A percentile compares a stretch with the other conserved stretches of the same genome.
Evolutionary conservation across 2,113 vertebrate species (phyloP).

Genomic region (Petromus typicus): DNA sequence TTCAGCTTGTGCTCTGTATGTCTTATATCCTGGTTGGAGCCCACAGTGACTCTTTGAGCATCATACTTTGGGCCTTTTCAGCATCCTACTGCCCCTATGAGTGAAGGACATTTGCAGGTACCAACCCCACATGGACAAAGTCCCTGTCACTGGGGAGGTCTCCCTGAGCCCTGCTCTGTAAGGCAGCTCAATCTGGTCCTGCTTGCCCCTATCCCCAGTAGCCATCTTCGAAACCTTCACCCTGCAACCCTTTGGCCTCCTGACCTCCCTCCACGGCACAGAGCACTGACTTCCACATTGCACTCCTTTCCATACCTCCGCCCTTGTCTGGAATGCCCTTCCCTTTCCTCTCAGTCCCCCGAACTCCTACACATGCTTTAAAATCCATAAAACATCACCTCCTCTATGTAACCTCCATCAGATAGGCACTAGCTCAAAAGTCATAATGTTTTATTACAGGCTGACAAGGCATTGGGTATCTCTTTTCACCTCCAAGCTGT

Average conservation of each 20-base stretch:
- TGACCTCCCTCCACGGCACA: not conserved
- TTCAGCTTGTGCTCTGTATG: not conserved
- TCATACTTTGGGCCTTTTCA: not conserved
- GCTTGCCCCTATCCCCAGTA: not conserved
- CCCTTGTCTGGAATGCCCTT: not conserved
- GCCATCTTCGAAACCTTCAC: not conserved
- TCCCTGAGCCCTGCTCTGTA: not conserved
- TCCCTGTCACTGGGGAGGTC: not conserved
- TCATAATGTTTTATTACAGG: not conserved
- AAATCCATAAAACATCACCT: not conserved
- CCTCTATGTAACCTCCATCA: not conserved
- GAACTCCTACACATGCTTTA: slow-evolving; percentile 7
- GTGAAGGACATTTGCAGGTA: not conserved
- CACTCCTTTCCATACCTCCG: not conserved
- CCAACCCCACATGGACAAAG: not conserved
- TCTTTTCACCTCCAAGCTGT: not conserved
- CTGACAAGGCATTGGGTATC: not conserved
- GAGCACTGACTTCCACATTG: not conserved
- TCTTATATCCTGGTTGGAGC: not conserved
- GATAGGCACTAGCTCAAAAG: not conserved
- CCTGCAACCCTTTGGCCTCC: not conserved
- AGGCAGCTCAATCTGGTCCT: not conserved
- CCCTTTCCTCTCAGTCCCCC: not conserved
- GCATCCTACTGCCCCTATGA: too few species aligned
- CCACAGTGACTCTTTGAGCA: not conserved